Evolutionary conservation across 2,113 vertebrate species (phyloP).

Genomic region (Nothoprocta perdicaria): DNA sequence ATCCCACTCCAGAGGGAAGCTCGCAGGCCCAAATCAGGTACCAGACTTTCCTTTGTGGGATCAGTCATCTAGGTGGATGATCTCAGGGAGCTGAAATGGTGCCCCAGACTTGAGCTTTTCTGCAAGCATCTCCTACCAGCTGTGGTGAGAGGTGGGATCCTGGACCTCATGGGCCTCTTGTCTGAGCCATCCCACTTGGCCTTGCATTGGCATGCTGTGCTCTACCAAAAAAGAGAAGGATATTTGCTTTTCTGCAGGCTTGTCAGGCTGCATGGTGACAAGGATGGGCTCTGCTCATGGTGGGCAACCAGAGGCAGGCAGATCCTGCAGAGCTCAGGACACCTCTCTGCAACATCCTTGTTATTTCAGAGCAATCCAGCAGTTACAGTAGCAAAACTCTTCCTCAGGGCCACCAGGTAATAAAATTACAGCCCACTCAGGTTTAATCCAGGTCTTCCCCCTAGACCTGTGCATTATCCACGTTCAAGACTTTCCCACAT

Average conservation of each 20-base stretch:
- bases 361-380: conserved; percentile 21
- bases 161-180: too few relatives aligned
- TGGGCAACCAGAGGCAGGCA: rapidly evolving
- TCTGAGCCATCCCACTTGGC: background rate
- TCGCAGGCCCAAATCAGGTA: too few relatives aligned
- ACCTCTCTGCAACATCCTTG: background rate
- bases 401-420: background rate
- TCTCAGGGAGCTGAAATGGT: too few relatives aligned
- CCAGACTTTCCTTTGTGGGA: too few relatives aligned
- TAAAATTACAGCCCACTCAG: background rate
- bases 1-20: too few relatives aligned
- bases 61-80: too few relatives aligned
- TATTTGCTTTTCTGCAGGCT: background rate
- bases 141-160: too few relatives aligned
- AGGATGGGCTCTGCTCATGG: rapidly evolving
- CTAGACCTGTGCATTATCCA: background rate
- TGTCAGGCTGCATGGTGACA: background rate
- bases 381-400: background rate
- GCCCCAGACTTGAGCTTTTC: too few relatives aligned
- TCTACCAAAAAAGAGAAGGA: background rate
- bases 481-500: background rate
- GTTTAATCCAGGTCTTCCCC: background rate
- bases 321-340: too few relatives aligned
- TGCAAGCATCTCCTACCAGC: too few relatives aligned
- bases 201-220: background rate